Conservation (phyloP, 2,888 invertebrate genomes). For the Volucella zonaria region DNA sequence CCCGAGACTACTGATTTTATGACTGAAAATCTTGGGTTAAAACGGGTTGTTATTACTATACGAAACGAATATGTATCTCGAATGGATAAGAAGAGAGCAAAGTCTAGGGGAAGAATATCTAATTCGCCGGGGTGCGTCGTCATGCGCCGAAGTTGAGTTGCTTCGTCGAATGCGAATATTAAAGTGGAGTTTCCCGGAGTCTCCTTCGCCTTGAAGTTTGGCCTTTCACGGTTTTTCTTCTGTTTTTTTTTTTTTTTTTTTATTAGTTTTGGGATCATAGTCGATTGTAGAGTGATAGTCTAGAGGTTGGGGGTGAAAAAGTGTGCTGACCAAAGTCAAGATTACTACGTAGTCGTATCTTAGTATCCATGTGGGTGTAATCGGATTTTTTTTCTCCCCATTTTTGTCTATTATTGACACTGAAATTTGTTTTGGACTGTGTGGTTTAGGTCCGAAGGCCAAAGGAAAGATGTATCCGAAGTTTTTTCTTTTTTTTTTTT, state of each 20-base stretch:
- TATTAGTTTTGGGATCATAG: not conserved
- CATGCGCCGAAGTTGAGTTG: conserved; percentile 51
- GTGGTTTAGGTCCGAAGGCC: conserved; percentile 36
- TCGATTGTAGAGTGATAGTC: not conserved
- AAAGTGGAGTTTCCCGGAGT: conserved; percentile 57
- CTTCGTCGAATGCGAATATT: conserved; percentile 5
- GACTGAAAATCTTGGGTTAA: conserved; percentile 54
- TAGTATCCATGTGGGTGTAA: conserved; percentile 63
- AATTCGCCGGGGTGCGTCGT: conserved; percentile 67
- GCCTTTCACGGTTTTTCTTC: conserved; percentile 31
- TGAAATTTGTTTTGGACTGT: conserved; percentile 47
- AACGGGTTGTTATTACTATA: conserved; percentile 44
- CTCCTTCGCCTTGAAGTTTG: conserved; percentile 52
- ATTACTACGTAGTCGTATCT: conserved; percentile 57
- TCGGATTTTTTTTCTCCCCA: conserved; percentile 36
- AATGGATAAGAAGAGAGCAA: conserved; percentile 17
- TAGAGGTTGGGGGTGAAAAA: not conserved
- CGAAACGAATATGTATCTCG: not conserved
- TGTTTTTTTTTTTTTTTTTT: not conserved
- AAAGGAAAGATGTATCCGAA: conserved; percentile 35
- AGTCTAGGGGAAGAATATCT: conserved; percentile 32
- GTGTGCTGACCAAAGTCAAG: conserved; percentile 68
- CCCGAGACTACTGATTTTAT: conserved; percentile 58
- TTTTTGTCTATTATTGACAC: conserved; percentile 40
- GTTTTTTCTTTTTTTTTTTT: conserved; percentile 10